Evolutionary conservation across 53 echinoderm and acorn worm genomes (phyloP).

Genomic region (Luidia sarsii): DNA sequence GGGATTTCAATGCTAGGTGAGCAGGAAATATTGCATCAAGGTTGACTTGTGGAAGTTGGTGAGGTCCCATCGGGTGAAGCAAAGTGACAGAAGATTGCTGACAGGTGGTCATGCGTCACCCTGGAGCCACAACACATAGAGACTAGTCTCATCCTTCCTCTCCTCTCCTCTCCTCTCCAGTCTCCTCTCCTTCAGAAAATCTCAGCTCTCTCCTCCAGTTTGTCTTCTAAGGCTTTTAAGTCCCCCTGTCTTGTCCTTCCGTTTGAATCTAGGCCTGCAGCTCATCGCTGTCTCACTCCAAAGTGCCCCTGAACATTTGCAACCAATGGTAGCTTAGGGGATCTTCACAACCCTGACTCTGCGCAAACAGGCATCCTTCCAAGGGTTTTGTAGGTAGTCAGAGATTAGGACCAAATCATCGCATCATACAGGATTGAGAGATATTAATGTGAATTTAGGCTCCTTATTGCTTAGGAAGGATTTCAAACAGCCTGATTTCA

Average conservation of each 20-base stretch:
- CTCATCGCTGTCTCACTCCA: too few relatives aligned
- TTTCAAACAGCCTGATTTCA: too few relatives aligned
- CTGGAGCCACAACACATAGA: slow-evolving; percentile 23
- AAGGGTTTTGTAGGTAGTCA: too few relatives aligned
- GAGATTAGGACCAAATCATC: too few relatives aligned
- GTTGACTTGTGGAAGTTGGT: slow-evolving; percentile 52
- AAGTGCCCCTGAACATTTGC: too few relatives aligned
- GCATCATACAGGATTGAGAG: too few relatives aligned
- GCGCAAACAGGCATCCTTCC: too few relatives aligned
- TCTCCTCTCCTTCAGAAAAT: slow-evolving; percentile 16
- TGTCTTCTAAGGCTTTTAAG: slow-evolving; percentile 11
- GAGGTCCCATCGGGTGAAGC: slow-evolving; percentile 32
- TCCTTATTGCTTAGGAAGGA: too few relatives aligned
- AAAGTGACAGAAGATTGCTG: slow-evolving; percentile 50
- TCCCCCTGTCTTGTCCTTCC: slow-evolving; percentile 16
- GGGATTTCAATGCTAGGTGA: slow-evolving; percentile 51
- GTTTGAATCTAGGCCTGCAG: neutral
- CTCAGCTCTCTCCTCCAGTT: slow-evolving; percentile 16
- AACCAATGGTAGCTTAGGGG: too few relatives aligned
- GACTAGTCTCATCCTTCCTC: too few relatives aligned
- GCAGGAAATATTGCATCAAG: slow-evolving; percentile 55
- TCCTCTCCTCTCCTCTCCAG: neutral
- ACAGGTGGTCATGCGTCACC: slow-evolving; percentile 48
- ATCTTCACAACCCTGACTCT: too few relatives aligned
- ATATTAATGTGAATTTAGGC: too few relatives aligned